Base-by-base conservation (phyloP, 2,888 invertebrate genomes). In the Lamproptera curius region DNA sequence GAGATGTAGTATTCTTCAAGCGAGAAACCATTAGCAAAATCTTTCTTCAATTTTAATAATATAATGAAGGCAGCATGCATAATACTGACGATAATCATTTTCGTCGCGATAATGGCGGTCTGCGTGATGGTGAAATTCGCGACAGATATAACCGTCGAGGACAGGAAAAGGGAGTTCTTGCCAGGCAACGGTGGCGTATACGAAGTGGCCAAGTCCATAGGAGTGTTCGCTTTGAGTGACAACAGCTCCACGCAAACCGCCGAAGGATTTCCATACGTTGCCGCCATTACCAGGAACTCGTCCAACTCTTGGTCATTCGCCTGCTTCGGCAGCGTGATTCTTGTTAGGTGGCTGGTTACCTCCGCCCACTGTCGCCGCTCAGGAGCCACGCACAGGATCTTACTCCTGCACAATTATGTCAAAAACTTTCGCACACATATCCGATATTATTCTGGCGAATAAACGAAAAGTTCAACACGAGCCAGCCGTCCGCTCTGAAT, bases 121-220 rank as follows among this genome's bases (percentile, higher is more conserved):
- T 77, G 82, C n/a, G 68, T 83, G 3, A 84, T 85, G 85, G 82
- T 85, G 10, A 85, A 84, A 46, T 84, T 76, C 40, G 84, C 85
- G 0, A 82, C 83, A 0, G 84, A 84, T 42, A 76, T 84, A 23
- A 73, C 76, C 0, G 68, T 80, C 0, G 67, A 69, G 26, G 65
- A 83, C 42, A 60, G 70, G n/a, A 72, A 65, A 10, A 57, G 76
- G 3, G 73, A 72, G 1, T 56, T 53, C 5, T 16, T 52, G 0
- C 50, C 62, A 0, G 63, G 59, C 0, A 61, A 61, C 0, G 69
- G 65, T 0, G 60, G 53, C 0, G 60, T 73, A 0, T 66, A 63
- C 57, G 66, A 64, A 23, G 65, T 73, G 14, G 56, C 62, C 0
- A 72, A 60, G 6, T 56, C 72, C 0, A 71, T 84, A 61, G 76